A percentile compares a stretch with the other conserved stretches of the same genome.
Evolutionary conservation across 1,140 invertebrate genomes (phyloP).

Genomic region (Drosophila lacteicornis): DNA sequence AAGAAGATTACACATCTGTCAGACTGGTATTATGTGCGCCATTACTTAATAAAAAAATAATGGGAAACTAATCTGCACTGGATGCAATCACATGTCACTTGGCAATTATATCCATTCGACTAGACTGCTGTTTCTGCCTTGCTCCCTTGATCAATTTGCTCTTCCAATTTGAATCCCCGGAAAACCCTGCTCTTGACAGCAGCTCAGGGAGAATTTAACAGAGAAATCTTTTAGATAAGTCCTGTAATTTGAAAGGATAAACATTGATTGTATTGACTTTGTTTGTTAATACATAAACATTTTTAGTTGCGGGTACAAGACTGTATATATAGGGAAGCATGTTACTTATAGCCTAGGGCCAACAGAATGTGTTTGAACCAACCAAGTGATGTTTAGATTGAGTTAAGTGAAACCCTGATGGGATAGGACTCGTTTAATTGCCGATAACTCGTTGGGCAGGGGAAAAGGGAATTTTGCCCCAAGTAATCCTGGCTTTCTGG

Average conservation of each 20-base stretch:
- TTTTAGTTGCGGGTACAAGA: not conserved
- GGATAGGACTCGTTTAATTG: slow-evolving; percentile 23
- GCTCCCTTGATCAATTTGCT: not conserved
- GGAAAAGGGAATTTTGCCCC: not conserved
- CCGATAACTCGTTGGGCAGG: slow-evolving; percentile 1
- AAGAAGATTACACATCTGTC: too few species aligned
- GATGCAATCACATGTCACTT: slow-evolving; percentile 13
- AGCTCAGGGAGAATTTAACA: not conserved
- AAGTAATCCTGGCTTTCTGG: not conserved
- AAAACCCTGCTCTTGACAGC: slow-evolving; percentile 33
- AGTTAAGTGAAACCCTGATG: not conserved
- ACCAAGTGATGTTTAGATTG: not conserved
- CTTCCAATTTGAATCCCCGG: not conserved
- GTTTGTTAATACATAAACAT: not conserved
- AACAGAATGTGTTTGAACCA: too few species aligned
- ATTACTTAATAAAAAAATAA: too few species aligned
- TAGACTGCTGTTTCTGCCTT: not conserved
- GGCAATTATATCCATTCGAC: slow-evolving; percentile 8
- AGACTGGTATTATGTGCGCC: too few species aligned
- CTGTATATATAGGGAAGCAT: not conserved
- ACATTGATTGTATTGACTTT: not conserved
- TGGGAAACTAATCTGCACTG: not conserved
- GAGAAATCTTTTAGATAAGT: not conserved
- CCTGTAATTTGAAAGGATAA: not conserved
- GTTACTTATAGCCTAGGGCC: not conserved